Evolutionary conservation across 2,113 vertebrate species (phyloP), one percentile per base, ranked within the genome.

Genomic region (Neotoma lepida): DNA sequence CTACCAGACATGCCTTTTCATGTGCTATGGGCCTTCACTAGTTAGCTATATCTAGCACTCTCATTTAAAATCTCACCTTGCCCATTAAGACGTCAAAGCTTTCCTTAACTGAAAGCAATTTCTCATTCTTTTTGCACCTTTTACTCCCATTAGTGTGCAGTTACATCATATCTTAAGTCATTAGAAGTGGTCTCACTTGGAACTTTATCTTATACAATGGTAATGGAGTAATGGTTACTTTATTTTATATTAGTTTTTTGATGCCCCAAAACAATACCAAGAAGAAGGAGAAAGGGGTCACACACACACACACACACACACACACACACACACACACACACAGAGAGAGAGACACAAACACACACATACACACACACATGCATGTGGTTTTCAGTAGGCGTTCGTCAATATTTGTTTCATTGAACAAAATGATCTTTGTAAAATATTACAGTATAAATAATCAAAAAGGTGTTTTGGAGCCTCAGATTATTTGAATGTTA

Each of bases 401-500:
- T 10, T 87, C 26, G n/a, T 95, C 6, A 86, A 6, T 33, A 41
- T 26, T 46, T 84, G 35, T 89, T 89, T 94, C 54, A 81, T 58
- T 58, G 33, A 94, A 89, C 39, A 64, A 87, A 87, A 88, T 74
- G 26, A 56, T 56, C 80, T 71, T 87, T 51, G 35, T 74, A 84
- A 91, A 92, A 71, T 86, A 76, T 95, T 80, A 85, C 14, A 58
- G 86, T 20, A 22, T 82, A 28, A 71, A 95, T 61, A 94, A 61
- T 61, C 68, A 80, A 74, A 15, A 74, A 51, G 46, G 1, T 8
- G 35, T 86, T 85, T 91, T 77, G 9, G 70, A 77, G 8, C 35
- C 63, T 91, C 15, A 71, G 24, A 73, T 78, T 28, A 20, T 86
- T 87, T 92, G 51, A 91, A 39, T 28, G 70, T 95, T 51, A 76